Evolutionary conservation across 2,888 invertebrate genomes (phyloP), one percentile per base, ranked within the genome.

Genomic region (Neocrepidodera transversa): DNA sequence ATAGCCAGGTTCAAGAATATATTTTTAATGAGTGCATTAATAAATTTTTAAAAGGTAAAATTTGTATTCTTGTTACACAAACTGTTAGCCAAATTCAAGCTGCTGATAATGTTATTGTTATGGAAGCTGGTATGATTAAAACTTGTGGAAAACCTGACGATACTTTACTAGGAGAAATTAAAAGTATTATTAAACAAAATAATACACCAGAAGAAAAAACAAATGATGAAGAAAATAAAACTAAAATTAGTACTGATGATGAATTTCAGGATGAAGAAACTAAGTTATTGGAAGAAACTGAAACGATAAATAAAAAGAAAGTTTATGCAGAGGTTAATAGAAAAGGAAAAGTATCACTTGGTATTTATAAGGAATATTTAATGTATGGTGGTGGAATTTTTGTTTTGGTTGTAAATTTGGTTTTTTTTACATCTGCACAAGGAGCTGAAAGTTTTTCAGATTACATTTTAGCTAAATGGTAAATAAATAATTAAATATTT

Each of bases 61-160:
- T 75, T 1, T 69, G 71, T 11, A 62, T 77, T 45, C 63, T 77
- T 26, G 71, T 72, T 4, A 74, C 71, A n/a, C 74, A 76, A 43
- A 74, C 73, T 52, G 54, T 66, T 3, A 67, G 66, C 14, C 74
- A 75, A 26, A 62, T 76, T 2, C 65, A 70, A 54, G 47, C 55
- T n/a, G 66, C 68, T 18, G 71, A 73, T 28, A 64, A 60, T 10
- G 64, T 71, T 1, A 47, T 73, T 1, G 61, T 69, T 10, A 59
- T 75, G 56, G 66, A 70, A 32, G 43, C 52, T 14, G 60, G 59
- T 1, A 30, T 18, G 11, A 58, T 66, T 2, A 57, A 40, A 28
- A 58, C 40, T 28, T 30, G 45, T 26, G 64, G 61, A 11, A 52
- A 40, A 42, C 58, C 55, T 2, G 36, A 60, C n/a, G 38, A 38